Evolutionary conservation across 1,140 invertebrate genomes (phyloP).

Genomic region (Homalodisca vitripennis): DNA sequence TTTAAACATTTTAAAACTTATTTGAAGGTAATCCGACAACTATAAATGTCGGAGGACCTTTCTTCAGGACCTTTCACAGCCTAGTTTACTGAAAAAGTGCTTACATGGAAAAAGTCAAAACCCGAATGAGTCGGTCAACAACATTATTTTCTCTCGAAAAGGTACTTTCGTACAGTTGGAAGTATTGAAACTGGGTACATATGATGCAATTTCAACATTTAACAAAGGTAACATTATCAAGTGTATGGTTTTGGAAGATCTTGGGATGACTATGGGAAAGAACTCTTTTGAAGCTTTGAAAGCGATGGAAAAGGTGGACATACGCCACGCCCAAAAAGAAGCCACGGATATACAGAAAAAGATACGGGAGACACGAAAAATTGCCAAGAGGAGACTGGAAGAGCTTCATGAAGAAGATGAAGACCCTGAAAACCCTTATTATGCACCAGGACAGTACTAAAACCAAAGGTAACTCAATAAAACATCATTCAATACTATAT

Average conservation of each 20-base stretch:
- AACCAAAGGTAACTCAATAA: neutral
- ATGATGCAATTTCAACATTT: constrained; percentile 31
- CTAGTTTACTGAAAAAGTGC: constrained; percentile 20
- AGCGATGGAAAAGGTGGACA: neutral
- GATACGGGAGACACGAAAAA: neutral
- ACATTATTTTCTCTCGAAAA: constrained; percentile 27
- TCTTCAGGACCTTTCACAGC: neutral
- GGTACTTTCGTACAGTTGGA: constrained; percentile 19
- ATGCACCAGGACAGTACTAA: neutral
- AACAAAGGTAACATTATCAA: constrained; percentile 16
- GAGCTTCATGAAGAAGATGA: neutral
- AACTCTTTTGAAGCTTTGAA: neutral
- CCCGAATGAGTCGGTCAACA: constrained; percentile 28
- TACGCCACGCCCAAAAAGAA: neutral
- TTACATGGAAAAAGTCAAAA: constrained; percentile 23
- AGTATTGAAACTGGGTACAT: constrained; percentile 25
- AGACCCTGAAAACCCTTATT: neutral
- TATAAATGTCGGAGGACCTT: neutral
- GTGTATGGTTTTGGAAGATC: neutral
- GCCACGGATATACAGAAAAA: neutral
- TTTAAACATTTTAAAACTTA: neutral
- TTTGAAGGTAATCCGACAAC: neutral
- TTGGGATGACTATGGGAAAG: neutral
- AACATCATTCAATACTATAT: neutral
- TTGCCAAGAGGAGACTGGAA: neutral